These are phyloP conservation scores for Prinia subflava DNA, from an alignment of 2,113 vertebrate species.

Conservation along the genomic window DNA sequence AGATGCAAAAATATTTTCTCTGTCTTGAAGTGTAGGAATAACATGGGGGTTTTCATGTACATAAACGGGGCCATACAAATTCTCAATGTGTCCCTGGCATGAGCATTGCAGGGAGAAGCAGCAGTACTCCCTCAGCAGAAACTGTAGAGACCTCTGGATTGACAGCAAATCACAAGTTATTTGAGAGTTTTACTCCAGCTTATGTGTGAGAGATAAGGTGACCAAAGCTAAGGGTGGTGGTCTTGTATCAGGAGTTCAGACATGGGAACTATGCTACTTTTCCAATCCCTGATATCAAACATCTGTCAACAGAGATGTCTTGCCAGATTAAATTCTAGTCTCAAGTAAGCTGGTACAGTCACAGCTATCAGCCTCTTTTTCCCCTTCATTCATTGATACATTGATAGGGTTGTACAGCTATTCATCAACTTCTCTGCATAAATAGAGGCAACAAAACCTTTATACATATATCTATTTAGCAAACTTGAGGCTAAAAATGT, in stretches of 20 bases:
- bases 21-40: neutral
- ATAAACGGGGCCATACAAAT: neutral
- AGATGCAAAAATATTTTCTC: neutral
- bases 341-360: neutral
- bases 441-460: neutral
- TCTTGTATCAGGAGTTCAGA: neutral
- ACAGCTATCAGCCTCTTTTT: accelerated
- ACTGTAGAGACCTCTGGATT: neutral
- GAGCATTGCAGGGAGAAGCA: neutral
- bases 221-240: neutral
- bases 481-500: neutral
- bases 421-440: neutral
- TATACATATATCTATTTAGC: neutral
- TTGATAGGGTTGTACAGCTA: neutral
- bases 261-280: neutral
- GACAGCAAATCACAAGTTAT: neutral
- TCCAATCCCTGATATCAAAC: neutral
- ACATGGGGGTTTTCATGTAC: accelerated
- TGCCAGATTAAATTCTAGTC: neutral
- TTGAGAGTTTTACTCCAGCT: neutral
- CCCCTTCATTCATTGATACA: too few relatives aligned
- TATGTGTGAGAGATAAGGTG: neutral
- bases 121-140: neutral
- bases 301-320: neutral
- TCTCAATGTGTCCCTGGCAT: neutral